Percentiles rank a stretch among this genome's conserved stretches.
Conservation (phyloP, 2,888 invertebrate genomes). For the Troglohyphantes excavatus region DNA sequence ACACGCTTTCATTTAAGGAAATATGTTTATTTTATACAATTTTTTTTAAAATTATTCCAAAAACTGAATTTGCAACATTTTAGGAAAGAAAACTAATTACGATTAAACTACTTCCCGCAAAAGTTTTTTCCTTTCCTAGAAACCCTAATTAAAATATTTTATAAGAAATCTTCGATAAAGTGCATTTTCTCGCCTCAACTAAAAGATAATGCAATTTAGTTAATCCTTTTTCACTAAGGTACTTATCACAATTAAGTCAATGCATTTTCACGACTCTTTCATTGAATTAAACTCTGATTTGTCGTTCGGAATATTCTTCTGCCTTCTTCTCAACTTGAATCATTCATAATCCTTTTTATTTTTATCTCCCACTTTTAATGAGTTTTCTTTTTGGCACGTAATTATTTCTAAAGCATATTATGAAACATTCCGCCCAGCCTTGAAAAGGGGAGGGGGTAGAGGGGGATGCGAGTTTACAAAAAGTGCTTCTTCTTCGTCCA, state of each 20-base stretch:
- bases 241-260: slow-evolving; percentile 50
- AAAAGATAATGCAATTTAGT: slow-evolving; percentile 19
- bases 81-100: not conserved
- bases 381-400: slow-evolving; percentile 51
- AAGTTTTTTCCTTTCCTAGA: not conserved
- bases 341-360: slow-evolving; percentile 31
- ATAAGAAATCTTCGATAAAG: slow-evolving; percentile 3
- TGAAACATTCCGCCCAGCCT: not conserved
- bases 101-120: not conserved
- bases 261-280: slow-evolving; percentile 27
- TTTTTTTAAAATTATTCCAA: no score
- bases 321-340: slow-evolving; percentile 6
- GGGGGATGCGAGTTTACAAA: not conserved
- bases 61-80: no score
- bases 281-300: slow-evolving; percentile 42
- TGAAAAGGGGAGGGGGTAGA: not conserved
- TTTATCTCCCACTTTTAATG: slow-evolving; percentile 18
- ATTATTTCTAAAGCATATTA: slow-evolving; percentile 48
- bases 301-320: slow-evolving; percentile 17
- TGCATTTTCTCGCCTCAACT: not conserved
- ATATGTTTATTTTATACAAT: no score
- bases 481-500: not conserved
- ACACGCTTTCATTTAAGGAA: no score
- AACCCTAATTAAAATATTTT: slow-evolving; percentile 15
- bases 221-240: slow-evolving; percentile 12